These are phyloP conservation scores for Mesembrinibis cayennensis DNA, from an alignment of 2,113 vertebrate species.

Conservation along the genomic window DNA sequence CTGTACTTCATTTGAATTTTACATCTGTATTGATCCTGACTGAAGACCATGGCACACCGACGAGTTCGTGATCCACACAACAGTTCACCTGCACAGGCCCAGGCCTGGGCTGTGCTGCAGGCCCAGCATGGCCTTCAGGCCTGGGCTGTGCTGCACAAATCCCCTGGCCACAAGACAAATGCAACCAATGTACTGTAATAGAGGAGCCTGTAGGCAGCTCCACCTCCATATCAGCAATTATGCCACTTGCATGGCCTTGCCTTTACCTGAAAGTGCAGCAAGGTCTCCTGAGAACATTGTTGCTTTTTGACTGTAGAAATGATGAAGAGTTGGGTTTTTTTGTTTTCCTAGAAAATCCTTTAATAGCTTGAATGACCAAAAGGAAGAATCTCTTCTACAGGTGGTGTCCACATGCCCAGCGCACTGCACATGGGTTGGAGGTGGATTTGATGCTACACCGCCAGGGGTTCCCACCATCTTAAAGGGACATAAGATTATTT, in stretches of 20 bases:
- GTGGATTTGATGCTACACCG: neutral
- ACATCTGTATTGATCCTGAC: neutral
- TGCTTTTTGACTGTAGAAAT: neutral
- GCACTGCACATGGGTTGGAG: neutral
- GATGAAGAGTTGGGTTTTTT: neutral
- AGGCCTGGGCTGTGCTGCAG: no score
- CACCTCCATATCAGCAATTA: neutral
- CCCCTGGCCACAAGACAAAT: neutral
- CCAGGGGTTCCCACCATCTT: neutral
- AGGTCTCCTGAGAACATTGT: neutral
- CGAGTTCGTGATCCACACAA: neutral
- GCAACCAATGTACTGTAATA: fast-evolving
- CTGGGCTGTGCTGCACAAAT: neutral
- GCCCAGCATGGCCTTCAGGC: fast-evolving
- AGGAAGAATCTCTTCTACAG: neutral
- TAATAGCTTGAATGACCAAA: neutral
- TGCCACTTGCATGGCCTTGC: neutral
- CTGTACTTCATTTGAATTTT: neutral
- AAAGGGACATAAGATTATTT: neutral
- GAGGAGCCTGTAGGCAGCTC: neutral
- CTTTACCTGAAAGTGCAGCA: neutral
- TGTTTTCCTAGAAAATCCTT: neutral
- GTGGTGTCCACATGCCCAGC: neutral
- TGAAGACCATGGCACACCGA: fast-evolving
- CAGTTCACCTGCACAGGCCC: neutral